Evolutionary conservation across 2,797 vertebrate species (phyloP).

Genomic region (Sparidentex hasta): DNA sequence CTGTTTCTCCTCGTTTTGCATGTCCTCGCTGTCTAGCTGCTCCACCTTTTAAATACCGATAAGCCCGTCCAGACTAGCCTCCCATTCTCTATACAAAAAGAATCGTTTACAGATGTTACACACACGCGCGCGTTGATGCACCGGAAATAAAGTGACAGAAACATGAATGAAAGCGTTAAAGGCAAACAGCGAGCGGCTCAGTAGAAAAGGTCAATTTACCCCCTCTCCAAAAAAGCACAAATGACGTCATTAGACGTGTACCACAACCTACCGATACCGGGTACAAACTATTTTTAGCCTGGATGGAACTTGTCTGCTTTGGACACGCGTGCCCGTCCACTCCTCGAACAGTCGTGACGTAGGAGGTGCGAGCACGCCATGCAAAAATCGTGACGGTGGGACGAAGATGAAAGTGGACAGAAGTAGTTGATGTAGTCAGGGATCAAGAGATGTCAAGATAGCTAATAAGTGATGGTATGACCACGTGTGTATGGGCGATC

Average conservation of each 20-base stretch:
- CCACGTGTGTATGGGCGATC: too few relatives aligned
- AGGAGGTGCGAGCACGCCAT: constrained; percentile 65
- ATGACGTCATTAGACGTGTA: constrained; percentile 80
- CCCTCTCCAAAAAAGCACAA: constrained; percentile 46
- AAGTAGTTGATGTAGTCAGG: constrained; percentile 35
- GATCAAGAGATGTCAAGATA: constrained; percentile 41
- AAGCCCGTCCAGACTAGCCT: not conserved
- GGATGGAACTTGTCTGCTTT: constrained; percentile 72
- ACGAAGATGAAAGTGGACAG: constrained; percentile 54
- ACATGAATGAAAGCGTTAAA: constrained; percentile 16
- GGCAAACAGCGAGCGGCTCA: constrained; percentile 20
- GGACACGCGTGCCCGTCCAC: constrained; percentile 67
- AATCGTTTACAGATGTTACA: constrained; percentile 16
- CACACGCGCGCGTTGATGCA: constrained; percentile 4
- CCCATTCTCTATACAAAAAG: not conserved
- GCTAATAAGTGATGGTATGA: not conserved
- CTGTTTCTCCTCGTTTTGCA: constrained; percentile 4
- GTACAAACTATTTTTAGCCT: constrained; percentile 81
- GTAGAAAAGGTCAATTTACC: constrained; percentile 75
- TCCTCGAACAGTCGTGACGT: constrained; percentile 74
- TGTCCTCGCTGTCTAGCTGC: not conserved
- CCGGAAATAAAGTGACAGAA: constrained; percentile 19
- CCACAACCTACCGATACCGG: constrained; percentile 71
- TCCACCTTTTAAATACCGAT: not conserved
- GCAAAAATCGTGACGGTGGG: constrained; percentile 76